Base-by-base conservation (phyloP, 1,140 invertebrate species). In the Saccostrea echinata region DNA sequence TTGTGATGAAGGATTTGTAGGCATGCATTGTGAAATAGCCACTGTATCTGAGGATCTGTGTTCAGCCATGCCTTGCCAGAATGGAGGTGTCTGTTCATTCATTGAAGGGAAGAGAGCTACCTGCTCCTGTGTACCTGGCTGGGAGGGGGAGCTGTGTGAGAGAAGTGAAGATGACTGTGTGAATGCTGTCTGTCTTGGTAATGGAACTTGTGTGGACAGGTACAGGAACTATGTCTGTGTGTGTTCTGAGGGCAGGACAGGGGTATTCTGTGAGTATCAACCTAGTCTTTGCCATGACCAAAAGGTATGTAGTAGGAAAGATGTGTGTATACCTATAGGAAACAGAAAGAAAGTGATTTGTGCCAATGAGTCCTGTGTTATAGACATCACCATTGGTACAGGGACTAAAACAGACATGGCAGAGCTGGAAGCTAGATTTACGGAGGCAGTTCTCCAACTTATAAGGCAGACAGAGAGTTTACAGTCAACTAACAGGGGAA, bases 141-240 rank as follows among this genome's bases (percentile, higher is more conserved):
- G 93, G 91, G 88, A 86, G 12, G 95, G 95, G 8, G 76, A 90
- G 16, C 89, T 87, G 9, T 95, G 95, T 92, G 91, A 91, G 18
- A 43, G 52, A 3, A 92, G 90, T 87, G 82, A 92, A 27, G 93
- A 94, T 80, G 93, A 94, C 81, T 94, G 94, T 88, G 88, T 91
- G 53, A 80, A 86, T 33, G 92, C 86, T 68, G 30, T 51, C 9
- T 92, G 93, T 88, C 88, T 89, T 35, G 89, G 88, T 64, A 88
- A 85, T 21, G 91, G 92, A 64, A 87, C 81, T 11, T 92, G 92
- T 85, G 55, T 90, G 16, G 92, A 92, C 80, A 88, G 87, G 30
- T 88, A 90, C 24, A 84, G 87, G 30, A 91, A 86, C 27, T 91
- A 90, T 84, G 52, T 86, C 9, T 92, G 92, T 84, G 53, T 85